A percentile compares a stretch with the other conserved stretches of the same genome.
phyloP scores from a whole-genome alignment of 2,888 invertebrate species.

The Gibbula magus region DNA sequence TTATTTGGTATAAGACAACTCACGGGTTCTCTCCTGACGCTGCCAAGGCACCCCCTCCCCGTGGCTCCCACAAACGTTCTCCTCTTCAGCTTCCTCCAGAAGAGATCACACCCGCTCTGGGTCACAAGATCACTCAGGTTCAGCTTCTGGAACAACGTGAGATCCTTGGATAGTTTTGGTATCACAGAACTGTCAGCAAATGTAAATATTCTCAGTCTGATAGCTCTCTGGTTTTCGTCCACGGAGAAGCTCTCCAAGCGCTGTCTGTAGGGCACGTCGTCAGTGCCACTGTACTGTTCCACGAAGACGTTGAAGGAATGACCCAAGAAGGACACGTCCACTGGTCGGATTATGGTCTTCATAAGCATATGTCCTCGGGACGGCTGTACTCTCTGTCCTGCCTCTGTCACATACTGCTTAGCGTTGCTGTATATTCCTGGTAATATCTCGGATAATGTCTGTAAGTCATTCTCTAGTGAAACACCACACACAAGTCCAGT shows the following conservation, averaged over 20 bases:
- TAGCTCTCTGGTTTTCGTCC: slow-evolving; percentile 44
- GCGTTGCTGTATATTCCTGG: slow-evolving; percentile 50
- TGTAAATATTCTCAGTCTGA: slow-evolving; percentile 46
- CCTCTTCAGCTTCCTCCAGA: slow-evolving; percentile 54
- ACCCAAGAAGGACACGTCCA: slow-evolving; percentile 48
- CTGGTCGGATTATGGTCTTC: slow-evolving; percentile 48
- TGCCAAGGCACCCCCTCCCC: slow-evolving; percentile 54
- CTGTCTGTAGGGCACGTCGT: slow-evolving; percentile 47
- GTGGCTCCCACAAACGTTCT: slow-evolving; percentile 60
- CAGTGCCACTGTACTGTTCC: slow-evolving; percentile 48
- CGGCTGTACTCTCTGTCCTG: slow-evolving; percentile 2
- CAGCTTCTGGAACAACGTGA: slow-evolving; percentile 41
- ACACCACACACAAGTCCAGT: background rate
- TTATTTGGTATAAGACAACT: background rate
- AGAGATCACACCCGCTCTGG: slow-evolving; percentile 58
- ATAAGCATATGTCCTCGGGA: slow-evolving; percentile 27
- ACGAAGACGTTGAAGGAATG: slow-evolving; percentile 54
- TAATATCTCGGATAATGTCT: slow-evolving; percentile 42
- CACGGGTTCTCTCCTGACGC: slow-evolving; percentile 55
- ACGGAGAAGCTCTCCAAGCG: slow-evolving; percentile 52
- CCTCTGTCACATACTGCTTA: slow-evolving; percentile 34
- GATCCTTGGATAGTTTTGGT: slow-evolving; percentile 37
- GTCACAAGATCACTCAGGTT: slow-evolving; percentile 48
- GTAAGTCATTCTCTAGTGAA: slow-evolving; percentile 40
- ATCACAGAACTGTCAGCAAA: slow-evolving; percentile 41